Percentiles rank a stretch among this genome's conserved stretches.
These are phyloP conservation scores for Etheostoma nigrum DNA, from an alignment of 2,797 vertebrate species.

Conservation along the genomic window DNA sequence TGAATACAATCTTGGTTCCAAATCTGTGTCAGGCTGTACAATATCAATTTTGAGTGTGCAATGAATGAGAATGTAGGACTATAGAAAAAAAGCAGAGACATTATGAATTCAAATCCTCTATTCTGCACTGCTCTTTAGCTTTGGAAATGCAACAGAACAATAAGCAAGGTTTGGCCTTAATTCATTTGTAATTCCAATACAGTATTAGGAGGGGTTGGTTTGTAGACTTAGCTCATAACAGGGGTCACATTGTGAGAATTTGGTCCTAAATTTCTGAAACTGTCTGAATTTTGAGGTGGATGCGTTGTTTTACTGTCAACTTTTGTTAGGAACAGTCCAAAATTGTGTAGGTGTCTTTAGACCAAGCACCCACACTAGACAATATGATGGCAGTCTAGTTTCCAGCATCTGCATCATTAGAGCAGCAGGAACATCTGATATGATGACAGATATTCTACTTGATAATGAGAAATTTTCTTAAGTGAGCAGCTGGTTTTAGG, in stretches of 20 bases:
- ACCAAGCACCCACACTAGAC: background rate
- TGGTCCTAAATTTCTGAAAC: background rate
- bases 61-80: constrained; percentile 14
- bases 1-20: constrained; percentile 27
- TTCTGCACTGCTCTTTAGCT: background rate
- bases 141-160: background rate
- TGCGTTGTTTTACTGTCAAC: background rate
- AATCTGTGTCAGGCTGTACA: constrained; percentile 27
- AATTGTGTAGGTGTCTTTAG: background rate
- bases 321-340: background rate
- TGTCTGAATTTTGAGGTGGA: background rate
- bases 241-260: background rate
- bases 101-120: background rate
- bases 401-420: background rate
- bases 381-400: background rate
- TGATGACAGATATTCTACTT: background rate
- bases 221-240: background rate
- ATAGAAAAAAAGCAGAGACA: background rate
- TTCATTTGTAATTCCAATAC: background rate
- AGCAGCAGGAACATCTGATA: constrained; percentile 11
- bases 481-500: background rate
- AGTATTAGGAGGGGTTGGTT: background rate
- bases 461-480: constrained; percentile 20
- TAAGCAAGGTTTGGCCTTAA: background rate
- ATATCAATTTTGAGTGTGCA: constrained; percentile 13